Conservation (phyloP, 1,140 invertebrate species). For the Zaprionus lachaisei region DNA sequence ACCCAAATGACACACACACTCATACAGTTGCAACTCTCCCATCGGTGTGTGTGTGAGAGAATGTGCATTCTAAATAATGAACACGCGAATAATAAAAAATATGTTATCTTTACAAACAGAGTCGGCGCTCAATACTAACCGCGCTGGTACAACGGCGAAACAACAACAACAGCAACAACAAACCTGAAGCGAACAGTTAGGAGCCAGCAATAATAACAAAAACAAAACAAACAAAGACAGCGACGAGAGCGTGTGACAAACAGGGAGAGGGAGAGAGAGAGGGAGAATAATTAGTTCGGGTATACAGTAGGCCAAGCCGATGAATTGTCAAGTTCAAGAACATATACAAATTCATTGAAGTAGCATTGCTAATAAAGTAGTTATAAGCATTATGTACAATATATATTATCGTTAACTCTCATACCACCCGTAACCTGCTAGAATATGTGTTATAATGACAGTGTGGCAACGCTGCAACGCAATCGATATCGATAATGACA, state of each 20-base stretch:
- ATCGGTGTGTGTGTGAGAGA: slow-evolving; percentile 17
- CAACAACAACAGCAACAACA: slow-evolving; percentile 27
- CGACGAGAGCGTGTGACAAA: slow-evolving; percentile 22
- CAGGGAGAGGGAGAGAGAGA: slow-evolving; percentile 42
- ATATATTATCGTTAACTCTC: no score
- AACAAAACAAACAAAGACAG: slow-evolving; percentile 6
- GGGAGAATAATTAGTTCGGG: slow-evolving; percentile 5
- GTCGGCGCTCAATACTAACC: slow-evolving; percentile 41
- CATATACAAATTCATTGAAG: not conserved
- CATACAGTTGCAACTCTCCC: slow-evolving; percentile 2
- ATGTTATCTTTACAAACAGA: slow-evolving; percentile 59
- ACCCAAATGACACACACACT: slow-evolving; percentile 28
- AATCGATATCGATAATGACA: no score
- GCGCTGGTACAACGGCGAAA: slow-evolving; percentile 11
- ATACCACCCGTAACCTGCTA: no score
- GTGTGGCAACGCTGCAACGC: no score
- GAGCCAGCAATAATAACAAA: slow-evolving; percentile 15
- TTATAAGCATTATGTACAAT: no score
- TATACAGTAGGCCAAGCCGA: slow-evolving; percentile 24
- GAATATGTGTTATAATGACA: no score
- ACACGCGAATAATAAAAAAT: slow-evolving; percentile 51
- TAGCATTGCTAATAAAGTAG: no score
- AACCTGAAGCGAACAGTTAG: slow-evolving; percentile 1
- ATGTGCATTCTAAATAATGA: slow-evolving; percentile 71
- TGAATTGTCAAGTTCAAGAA: not conserved